phyloP scores from a whole-genome alignment of 2,797 vertebrate genomes.

The Esox masquinongy region DNA sequence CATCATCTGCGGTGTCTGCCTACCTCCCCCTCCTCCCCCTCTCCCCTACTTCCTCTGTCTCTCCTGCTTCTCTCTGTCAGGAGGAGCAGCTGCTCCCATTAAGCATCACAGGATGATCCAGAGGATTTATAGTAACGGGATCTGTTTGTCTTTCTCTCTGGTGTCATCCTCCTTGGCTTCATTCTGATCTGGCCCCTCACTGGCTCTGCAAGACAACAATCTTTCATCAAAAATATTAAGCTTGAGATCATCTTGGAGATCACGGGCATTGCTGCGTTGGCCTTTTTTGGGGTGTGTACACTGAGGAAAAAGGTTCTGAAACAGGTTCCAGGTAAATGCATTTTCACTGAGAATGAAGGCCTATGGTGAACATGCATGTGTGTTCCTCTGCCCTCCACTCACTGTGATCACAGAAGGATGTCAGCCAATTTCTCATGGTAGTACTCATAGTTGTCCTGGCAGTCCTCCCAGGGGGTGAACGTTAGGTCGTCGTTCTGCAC shows the following conservation, averaged over 20 bases:
- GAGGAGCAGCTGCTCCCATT: neutral
- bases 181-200: neutral
- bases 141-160: conserved; percentile 6
- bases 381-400: conserved; percentile 16
- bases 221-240: no score
- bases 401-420: conserved; percentile 78
- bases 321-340: no score
- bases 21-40: neutral
- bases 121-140: neutral
- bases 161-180: neutral
- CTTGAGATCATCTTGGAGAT: neutral
- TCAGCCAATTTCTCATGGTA: conserved; percentile 90
- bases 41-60: neutral
- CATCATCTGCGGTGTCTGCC: no score
- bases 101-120: neutral
- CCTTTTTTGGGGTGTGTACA: no score
- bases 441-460: conserved; percentile 90
- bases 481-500: conserved; percentile 82
- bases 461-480: conserved; percentile 94
- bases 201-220: neutral
- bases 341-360: no score
- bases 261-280: neutral
- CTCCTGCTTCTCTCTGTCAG: neutral
- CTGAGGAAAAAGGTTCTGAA: no score
- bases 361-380: neutral